Evolutionary conservation across 2,797 vertebrate genomes (phyloP).

Genomic region (Hemibagrus guttatus): DNA sequence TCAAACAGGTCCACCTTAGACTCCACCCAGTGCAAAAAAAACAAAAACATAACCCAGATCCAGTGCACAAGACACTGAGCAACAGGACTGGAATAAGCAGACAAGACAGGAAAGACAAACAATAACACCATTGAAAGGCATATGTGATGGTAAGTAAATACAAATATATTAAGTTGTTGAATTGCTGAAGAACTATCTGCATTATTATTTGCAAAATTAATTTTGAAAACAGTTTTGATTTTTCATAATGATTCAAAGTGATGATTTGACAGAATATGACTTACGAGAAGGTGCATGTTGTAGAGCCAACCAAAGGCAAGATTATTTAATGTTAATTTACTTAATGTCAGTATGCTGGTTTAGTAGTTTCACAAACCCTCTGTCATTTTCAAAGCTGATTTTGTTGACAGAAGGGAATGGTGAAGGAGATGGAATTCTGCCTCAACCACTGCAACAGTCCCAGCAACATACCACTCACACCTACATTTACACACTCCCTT

Average conservation of each 20-base stretch:
- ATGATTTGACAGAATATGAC: neutral
- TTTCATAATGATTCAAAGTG: neutral
- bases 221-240: neutral
- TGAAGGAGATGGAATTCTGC: neutral
- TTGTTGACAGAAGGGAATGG: neutral
- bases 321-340: too few species aligned
- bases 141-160: conserved; percentile 7
- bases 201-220: neutral
- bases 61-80: neutral
- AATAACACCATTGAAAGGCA: neutral
- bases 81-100: conserved; percentile 1
- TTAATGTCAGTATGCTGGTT: neutral
- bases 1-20: neutral
- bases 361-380: neutral
- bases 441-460: neutral
- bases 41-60: neutral
- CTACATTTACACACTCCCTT: neutral
- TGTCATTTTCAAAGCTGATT: neutral
- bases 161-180: neutral
- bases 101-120: neutral
- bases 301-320: neutral
- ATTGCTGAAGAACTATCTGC: neutral
- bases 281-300: neutral
- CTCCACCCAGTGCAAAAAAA: neutral
- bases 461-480: conserved; percentile 2